Conservation (phyloP, 1,140 invertebrate genomes). For the Caerostris darwini region DNA sequence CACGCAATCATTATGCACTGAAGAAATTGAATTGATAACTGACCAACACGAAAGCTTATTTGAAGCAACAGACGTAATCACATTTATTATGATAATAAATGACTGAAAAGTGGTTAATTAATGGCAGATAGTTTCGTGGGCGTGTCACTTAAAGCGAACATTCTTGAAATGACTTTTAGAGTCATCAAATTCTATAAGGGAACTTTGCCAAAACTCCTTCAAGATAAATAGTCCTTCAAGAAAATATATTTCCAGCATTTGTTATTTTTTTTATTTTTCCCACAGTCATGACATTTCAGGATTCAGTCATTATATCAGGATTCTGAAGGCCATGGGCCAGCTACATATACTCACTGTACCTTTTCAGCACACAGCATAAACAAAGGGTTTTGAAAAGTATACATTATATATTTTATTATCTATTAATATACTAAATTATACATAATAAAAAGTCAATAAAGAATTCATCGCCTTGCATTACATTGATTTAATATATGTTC, state of each 20-base stretch:
- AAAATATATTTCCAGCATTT: neutral
- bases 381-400: no score
- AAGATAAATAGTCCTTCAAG: neutral
- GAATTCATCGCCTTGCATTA: no score
- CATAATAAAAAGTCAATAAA: no score
- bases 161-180: neutral
- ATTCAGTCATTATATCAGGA: no score
- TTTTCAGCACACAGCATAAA: no score
- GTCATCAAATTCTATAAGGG: conserved; percentile 3
- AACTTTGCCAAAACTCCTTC: neutral
- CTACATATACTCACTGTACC: no score
- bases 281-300: neutral
- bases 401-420: no score
- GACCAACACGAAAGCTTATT: neutral
- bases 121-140: neutral
- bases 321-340: no score
- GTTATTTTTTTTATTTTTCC: neutral
- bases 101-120: neutral
- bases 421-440: no score
- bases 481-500: no score
- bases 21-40: neutral
- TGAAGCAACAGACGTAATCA: neutral
- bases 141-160: conserved; percentile 10
- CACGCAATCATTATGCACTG: neutral
- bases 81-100: conserved; percentile 2